Evolutionary conservation across 2,113 vertebrate genomes (phyloP), one percentile per base, ranked within the genome.

Genomic region (Mirza zaza): DNA sequence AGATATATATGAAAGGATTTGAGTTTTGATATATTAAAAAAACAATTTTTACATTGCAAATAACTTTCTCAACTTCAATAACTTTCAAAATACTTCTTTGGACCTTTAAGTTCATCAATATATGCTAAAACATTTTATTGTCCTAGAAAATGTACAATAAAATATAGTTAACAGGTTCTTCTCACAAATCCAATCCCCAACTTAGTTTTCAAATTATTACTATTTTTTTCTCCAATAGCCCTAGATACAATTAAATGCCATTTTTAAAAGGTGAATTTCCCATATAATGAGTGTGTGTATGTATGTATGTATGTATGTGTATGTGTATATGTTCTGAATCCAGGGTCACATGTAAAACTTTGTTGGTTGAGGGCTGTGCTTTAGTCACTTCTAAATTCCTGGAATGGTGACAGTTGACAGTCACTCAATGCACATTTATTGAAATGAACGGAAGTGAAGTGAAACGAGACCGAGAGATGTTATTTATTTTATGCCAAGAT

Each of bases 21-120:
- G 23, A 92, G 8, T 8, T 63, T 90, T 95, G 79, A 65, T 32
- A 39, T 55, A 34, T 77, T 39, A n/a, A 90, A 70, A 91, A 91
- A 36, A 48, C n/a, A 7, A 12, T 34, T 93, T 94, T 84, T 92
- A 67, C 75, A 77, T 86, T 88, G 39, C 86, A 77, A 93, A 36
- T 59, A 73, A 45, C 42, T 50, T 80, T 73, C 27, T 55, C 52
- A 55, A 55, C 52, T 55, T 55, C 52, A 91, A 36, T 52, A 73
- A 45, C 42, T 50, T 80, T 73, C 27, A 94, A 91, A n/a, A 68
- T 25, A 29, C 29, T 29, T 83, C 8, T 39, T 94, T 50, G 34
- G 73, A 82, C 36, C 67, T 45, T 80, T 11, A 68, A 32, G 36
- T 79, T 39, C 36, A 59, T 11, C 14, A 14, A 36, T 65, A 36